These are phyloP conservation scores for Melanotaenia pygmaea DNA, from an alignment of 2,797 vertebrate species.

Conservation along the genomic window DNA sequence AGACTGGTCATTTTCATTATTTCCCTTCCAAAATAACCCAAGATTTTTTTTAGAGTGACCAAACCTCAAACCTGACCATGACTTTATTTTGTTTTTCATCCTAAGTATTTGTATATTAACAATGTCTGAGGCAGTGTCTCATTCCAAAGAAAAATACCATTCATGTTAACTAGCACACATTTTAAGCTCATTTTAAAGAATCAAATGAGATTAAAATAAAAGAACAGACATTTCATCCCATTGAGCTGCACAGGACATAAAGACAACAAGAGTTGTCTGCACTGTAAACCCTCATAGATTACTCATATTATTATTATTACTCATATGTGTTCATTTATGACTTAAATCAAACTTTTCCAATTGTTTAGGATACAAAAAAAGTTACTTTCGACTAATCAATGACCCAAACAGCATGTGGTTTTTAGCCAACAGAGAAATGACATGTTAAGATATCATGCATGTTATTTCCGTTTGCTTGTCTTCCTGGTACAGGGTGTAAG, in stretches of 20 bases:
- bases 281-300: not conserved
- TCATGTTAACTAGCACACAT: slow-evolving; percentile 15
- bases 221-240: slow-evolving; percentile 34
- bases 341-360: slow-evolving; percentile 16
- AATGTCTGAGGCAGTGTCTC: not conserved
- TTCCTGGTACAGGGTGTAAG: not conserved
- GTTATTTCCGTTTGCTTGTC: not conserved
- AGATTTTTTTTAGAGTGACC: slow-evolving; percentile 4
- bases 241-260: slow-evolving; percentile 34
- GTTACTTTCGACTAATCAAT: not conserved
- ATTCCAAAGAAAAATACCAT: not conserved
- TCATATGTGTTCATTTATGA: slow-evolving; percentile 20
- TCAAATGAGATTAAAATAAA: slow-evolving; percentile 22
- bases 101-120: not conserved
- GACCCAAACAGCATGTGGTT: slow-evolving; percentile 11
- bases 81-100: not conserved
- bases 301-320: slow-evolving; percentile 25
- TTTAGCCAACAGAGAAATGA: not conserved
- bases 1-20: slow-evolving; percentile 43
- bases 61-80: slow-evolving; percentile 21
- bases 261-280: slow-evolving; percentile 3
- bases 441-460: not conserved
- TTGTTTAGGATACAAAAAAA: slow-evolving; percentile 20
- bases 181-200: slow-evolving; percentile 25
- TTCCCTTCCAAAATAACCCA: slow-evolving; percentile 23